Base-by-base conservation (phyloP, 2,113 vertebrate species). In the Protomyctophum bolini region DNA sequence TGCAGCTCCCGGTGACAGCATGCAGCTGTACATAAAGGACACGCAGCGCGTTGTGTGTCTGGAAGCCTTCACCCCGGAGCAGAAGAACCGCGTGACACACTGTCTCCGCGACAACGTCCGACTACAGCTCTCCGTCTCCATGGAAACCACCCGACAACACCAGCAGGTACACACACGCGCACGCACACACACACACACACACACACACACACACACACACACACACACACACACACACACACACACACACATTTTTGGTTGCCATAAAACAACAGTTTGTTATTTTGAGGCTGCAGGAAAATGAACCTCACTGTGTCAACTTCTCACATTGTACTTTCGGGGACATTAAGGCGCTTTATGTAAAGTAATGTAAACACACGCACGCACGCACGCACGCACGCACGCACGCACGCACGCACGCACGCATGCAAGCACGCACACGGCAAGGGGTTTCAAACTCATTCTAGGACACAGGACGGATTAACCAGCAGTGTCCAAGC, bases 41-140 rank as follows among this genome's bases (percentile, higher is more conserved):
- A 56, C 94, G 9, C 66, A 94, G 82, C 93, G 93, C 85, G 83
- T 95, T 84, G 94, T 97, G 90, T 95, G 94, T 84, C 91, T 98
- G 90, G 96, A 98, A 80, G 92, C 95, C 0, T 95, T 94, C 91
- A 96, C 93, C 47, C 83, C 91, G 10, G 94, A 98, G 86, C 97
- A 98, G 94, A 97, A 96, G 92, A 91, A 94, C 89, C 90, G 94
- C 70, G 93, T 98, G 83, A 93, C 92, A 82, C 95, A 96, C 90
- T 97, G 96, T 91, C 91, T 98, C 89, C 91, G 90, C 33, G 95
- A 97, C 86, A 95, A 95, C 92, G 95, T 96, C 63, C 87, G 92
- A 2, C 94, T 93, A 68, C 95, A 96, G 92, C 92, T 92, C 52
- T 56, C 14, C 9, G 46, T 87, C 1, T 0, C 75, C 47, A 66